phyloP scores from a whole-genome alignment of 2,797 vertebrate genomes.

The Mus spretus region DNA sequence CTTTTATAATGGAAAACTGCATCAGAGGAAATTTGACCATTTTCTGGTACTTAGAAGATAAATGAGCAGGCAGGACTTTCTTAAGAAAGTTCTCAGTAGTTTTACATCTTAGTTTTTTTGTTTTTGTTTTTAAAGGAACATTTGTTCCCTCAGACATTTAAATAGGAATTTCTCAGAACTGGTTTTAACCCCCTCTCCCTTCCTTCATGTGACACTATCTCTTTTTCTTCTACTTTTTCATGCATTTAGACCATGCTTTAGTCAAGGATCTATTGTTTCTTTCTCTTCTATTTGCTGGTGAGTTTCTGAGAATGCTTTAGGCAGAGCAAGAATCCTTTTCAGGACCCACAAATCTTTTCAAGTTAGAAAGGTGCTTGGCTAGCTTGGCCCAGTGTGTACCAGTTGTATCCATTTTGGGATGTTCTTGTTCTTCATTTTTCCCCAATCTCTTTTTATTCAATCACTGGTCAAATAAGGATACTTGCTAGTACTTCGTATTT shows the following conservation, averaged over 20 bases:
- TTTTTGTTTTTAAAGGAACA: neutral
- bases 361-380: conserved; percentile 5
- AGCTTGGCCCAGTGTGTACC: neutral
- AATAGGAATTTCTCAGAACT: neutral
- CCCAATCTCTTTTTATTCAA: conserved; percentile 23
- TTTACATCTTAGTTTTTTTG: conserved; percentile 28
- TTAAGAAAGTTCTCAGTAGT: conserved; percentile 3
- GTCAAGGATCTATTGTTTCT: conserved; percentile 24
- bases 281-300: neutral
- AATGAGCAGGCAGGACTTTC: conserved; percentile 54
- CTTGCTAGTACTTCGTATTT: conserved; percentile 30
- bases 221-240: conserved; percentile 44
- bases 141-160: conserved; percentile 54
- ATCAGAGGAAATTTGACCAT: conserved; percentile 45
- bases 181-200: neutral
- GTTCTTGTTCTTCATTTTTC: neutral
- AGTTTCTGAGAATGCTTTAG: conserved; percentile 29
- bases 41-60: conserved; percentile 66
- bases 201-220: neutral
- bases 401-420: neutral
- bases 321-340: neutral
- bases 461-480: neutral
- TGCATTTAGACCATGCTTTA: conserved; percentile 35
- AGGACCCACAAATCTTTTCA: neutral
- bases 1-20: conserved; percentile 73